Evolutionary conservation across 2,113 vertebrate species (phyloP).

Genomic region (Corydoras maculifer): DNA sequence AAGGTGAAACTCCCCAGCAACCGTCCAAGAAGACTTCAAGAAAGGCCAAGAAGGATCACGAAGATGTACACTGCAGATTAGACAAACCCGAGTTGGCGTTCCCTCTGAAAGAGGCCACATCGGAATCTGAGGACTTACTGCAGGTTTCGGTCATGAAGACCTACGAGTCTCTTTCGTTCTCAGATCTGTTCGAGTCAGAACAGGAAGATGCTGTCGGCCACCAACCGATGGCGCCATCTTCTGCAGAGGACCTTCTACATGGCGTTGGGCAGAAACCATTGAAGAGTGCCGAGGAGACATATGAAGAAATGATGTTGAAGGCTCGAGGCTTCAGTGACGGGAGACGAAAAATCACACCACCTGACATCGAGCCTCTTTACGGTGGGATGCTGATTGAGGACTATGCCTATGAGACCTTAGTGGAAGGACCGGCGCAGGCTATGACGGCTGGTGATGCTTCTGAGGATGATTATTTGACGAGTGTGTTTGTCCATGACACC

Average conservation of each 20-base stretch:
- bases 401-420: slow-evolving; percentile 93
- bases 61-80: slow-evolving; percentile 74
- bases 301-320: slow-evolving; percentile 89
- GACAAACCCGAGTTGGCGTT: slow-evolving; percentile 66
- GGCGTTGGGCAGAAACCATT: slow-evolving; percentile 56
- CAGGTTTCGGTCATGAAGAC: slow-evolving; percentile 77
- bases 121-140: slow-evolving; percentile 78
- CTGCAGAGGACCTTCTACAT: slow-evolving; percentile 60
- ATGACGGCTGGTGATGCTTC: slow-evolving; percentile 59
- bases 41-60: slow-evolving; percentile 80
- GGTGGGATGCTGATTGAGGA: slow-evolving; percentile 96
- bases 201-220: slow-evolving; percentile 69
- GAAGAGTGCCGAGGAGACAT: slow-evolving; percentile 87
- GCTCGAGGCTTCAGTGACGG: slow-evolving; percentile 70
- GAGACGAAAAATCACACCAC: slow-evolving; percentile 72
- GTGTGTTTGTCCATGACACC: slow-evolving; percentile 60
- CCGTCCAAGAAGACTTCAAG: slow-evolving; percentile 74
- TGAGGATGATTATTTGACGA: slow-evolving; percentile 60
- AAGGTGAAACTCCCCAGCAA: slow-evolving; percentile 70
- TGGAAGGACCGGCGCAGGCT: slow-evolving; percentile 75
- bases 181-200: slow-evolving; percentile 88
- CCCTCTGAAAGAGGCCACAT: slow-evolving; percentile 75
- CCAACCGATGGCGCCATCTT: slow-evolving; percentile 64
- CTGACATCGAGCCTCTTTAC: slow-evolving; percentile 91
- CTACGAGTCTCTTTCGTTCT: slow-evolving; percentile 76